phyloP scores from a whole-genome alignment of 2,113 vertebrate species.

The Siphamia tubifer region DNA sequence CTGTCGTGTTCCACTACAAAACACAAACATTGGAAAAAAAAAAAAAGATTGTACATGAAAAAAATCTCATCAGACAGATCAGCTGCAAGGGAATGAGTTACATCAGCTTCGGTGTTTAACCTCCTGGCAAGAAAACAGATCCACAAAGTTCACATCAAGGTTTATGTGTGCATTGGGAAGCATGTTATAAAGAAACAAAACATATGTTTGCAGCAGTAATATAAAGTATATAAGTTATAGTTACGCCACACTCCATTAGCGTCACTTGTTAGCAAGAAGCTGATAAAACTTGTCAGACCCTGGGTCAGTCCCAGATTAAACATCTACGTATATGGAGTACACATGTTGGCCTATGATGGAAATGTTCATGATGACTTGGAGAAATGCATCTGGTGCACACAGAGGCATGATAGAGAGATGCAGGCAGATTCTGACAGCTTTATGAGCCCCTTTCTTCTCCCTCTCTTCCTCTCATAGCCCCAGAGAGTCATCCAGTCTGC shows the following conservation, averaged over 20 bases:
- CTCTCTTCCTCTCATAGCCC: conserved; percentile 58
- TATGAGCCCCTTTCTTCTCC: conserved; percentile 65
- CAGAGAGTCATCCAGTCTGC: conserved; percentile 63
- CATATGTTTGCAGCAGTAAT: neutral
- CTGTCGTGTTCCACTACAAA: conserved; percentile 92
- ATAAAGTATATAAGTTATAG: neutral
- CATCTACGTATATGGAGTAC: conserved; percentile 33
- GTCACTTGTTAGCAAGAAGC: conserved; percentile 18
- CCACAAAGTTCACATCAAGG: neutral
- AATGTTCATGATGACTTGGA: conserved; percentile 42
- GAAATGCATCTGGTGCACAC: conserved; percentile 53
- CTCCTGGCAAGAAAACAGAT: too few relatives aligned
- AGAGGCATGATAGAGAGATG: conserved; percentile 66
- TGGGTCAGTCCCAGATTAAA: conserved; percentile 29
- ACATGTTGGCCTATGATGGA: conserved; percentile 52
- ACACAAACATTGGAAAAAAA: conserved; percentile 9
- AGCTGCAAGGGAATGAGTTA: neutral
- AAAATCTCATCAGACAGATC: neutral
- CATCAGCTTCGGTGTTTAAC: too few relatives aligned
- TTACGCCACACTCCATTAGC: conserved; percentile 1
- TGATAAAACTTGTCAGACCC: conserved; percentile 29
- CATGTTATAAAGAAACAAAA: conserved; percentile 9
- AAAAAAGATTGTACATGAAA: neutral
- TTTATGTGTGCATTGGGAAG: conserved; percentile 13
- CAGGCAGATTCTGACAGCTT: conserved; percentile 68